These are phyloP conservation scores for Philopedon plagiatum DNA, from an alignment of 2,888 invertebrate genomes.

Conservation along the genomic window DNA sequence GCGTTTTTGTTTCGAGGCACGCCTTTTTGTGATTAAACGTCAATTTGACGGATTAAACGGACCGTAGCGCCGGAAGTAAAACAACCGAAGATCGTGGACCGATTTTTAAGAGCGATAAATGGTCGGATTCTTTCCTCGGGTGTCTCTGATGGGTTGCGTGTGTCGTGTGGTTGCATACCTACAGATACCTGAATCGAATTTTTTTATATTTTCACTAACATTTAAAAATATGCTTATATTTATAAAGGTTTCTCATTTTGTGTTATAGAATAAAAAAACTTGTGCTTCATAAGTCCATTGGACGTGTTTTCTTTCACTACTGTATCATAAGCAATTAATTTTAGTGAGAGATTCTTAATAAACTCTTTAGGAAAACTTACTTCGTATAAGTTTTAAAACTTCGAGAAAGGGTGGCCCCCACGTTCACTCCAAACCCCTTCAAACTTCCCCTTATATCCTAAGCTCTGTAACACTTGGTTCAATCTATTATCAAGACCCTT, in stretches of 20 bases:
- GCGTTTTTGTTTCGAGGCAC: conserved; percentile 62
- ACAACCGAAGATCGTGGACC: conserved; percentile 31
- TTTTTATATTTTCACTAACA: too few relatives aligned
- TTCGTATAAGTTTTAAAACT: too few relatives aligned
- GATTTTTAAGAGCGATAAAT: conserved; percentile 23
- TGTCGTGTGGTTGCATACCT: conserved; percentile 36
- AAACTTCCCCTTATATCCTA: conserved; percentile 33
- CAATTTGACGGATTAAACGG: conserved; percentile 68
- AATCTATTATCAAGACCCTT: conserved; percentile 68
- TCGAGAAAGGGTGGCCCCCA: too few relatives aligned
- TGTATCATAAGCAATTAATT: too few relatives aligned
- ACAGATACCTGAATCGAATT: not conserved
- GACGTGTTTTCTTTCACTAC: too few relatives aligned
- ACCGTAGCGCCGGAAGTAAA: conserved; percentile 65
- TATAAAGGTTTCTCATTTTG: too few relatives aligned
- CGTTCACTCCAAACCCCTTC: conserved; percentile 7
- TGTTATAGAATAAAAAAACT: too few relatives aligned
- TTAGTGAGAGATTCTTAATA: too few relatives aligned
- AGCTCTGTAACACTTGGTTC: conserved; percentile 66
- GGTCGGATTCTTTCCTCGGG: not conserved
- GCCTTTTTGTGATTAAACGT: conserved; percentile 69
- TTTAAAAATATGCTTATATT: too few relatives aligned
- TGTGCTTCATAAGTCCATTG: too few relatives aligned
- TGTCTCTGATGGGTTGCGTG: not conserved
- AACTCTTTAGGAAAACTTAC: too few relatives aligned